Evolutionary conservation across 2,797 vertebrate genomes (phyloP), one percentile per base, ranked within the genome.

Genomic region (Tragopan temminckii): DNA sequence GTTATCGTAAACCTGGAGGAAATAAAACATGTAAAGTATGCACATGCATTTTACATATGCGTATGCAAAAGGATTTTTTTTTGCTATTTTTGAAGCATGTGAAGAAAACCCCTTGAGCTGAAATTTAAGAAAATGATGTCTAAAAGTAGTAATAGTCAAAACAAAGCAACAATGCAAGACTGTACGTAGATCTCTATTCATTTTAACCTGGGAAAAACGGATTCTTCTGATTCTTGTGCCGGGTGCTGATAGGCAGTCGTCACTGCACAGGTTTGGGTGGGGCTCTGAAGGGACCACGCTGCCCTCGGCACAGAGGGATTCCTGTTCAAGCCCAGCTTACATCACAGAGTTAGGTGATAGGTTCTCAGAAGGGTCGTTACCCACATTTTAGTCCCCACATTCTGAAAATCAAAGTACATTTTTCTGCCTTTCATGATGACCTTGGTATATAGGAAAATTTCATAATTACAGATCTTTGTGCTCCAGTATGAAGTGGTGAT

Each of bases 101-200:
- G 38, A 91, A 63, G 33, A 77, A 62, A 85, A 82, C 38, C 74
- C 23, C 76, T 89, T 77, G 45, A 96, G 69, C 50, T 46, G 59
- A 48, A 89, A 36, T 83, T 89, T 85, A 64, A 80, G 57, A 71
- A 50, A 55, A 82, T 78, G 11, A 12, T 57, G 33, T 55, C 45
- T 85, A 35, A 75, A 62, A 16, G 53, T 18, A 74, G 27, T 67
- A 61, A 52, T 18, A 42, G 35, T 59, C 11, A 64, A 33, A 81
- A 64, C 45, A 50, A 14, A 1, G 3, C 53, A 57, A 20, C 53
- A 57, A 9, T 5, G 31, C 77, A 43, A 45, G 27, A 29, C 38
- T 62, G 58, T 87, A 17, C 38, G 27, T 15, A 45, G 5, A 33
- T 80, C 36, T 69, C 24, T 78, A 61, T 66, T 94, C 55, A 9